Base-by-base conservation (phyloP, 1,140 invertebrate species). In the Manduca sexta region DNA sequence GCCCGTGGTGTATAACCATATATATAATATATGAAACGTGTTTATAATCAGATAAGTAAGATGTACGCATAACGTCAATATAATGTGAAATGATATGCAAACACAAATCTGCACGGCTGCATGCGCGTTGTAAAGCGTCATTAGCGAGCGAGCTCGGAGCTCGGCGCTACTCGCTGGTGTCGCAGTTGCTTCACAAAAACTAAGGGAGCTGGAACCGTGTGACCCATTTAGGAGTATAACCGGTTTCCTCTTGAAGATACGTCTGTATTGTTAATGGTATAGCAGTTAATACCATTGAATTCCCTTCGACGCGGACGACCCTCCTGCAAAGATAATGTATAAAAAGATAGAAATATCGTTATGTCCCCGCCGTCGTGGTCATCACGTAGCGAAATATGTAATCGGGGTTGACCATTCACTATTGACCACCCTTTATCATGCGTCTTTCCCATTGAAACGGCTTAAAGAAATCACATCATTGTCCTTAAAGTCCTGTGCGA, bases 201-300 rank as follows among this genome's bases (percentile, higher is more conserved):
- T 64, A 57, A 65, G 64, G 73, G 62, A 70, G 67, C 58, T 66
- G 70, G 60, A 75, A 82, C 78, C 79, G 81, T 84, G 81, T 84
- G 81, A 84, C 81, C 81, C 81, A 84, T 84, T 83, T 82, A 81
- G 69, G 56, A 68, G 60, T 65, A 63, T 56, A 83, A 84, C 81
- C 81, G 81, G 81, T 84, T 84, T 80, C 66, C 60, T 76, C 72
- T 77, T 75, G 72, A 78, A 80, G 77, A 81, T 70, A 64, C 66
- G 63, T 68, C 69, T 63, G 60, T 56, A 83, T 85, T 83, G 77
- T 84, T 74, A 72, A 59, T 70, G 51, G 53, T 60, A 71, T 60
- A 80, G 70, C 73, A 81, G 72, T 75, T 80, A 78, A 81, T 79
- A 64, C 72, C 67, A 77, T 80, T 75, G 61, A 75, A 64, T 69